These are phyloP conservation scores for Pseudorhombus dupliciocellatus DNA, from an alignment of 2,113 vertebrate genomes.

Conservation along the genomic window DNA sequence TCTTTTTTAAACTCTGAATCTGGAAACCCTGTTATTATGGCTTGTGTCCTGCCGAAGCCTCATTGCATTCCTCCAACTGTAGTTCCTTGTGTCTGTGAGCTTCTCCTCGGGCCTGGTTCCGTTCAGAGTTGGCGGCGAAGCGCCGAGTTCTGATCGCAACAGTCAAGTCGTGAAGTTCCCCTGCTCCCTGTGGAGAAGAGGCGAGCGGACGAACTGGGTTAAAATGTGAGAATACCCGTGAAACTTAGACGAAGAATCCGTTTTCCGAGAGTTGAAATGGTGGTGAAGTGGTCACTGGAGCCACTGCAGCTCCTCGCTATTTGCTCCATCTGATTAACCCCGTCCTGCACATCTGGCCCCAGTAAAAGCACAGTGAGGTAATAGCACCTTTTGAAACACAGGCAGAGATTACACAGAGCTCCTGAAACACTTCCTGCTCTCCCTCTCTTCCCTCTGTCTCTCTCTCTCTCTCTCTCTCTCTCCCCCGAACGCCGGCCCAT, in stretches of 20 bases:
- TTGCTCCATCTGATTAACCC: conserved; percentile 70
- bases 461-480: conserved; percentile 64
- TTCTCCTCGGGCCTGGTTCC: conserved; percentile 39
- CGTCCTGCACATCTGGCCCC: conserved; percentile 81
- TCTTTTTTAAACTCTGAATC: conserved; percentile 88
- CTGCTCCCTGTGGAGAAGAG: conserved; percentile 10
- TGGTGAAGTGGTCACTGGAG: conserved; percentile 52
- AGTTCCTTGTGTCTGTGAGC: conserved; percentile 67
- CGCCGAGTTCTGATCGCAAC: conserved; percentile 14
- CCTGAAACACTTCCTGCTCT: conserved; percentile 71
- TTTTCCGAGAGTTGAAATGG: conserved; percentile 32
- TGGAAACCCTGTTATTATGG: conserved; percentile 81
- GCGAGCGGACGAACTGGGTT: not conserved
- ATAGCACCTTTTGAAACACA: conserved; percentile 73
- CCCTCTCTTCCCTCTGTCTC: conserved; percentile 56
- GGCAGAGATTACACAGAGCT: conserved; percentile 71
- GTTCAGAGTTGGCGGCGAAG: conserved; percentile 35
- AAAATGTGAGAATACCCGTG: not conserved
- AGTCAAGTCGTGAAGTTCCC: conserved; percentile 11
- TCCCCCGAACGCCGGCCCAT: conserved; percentile 65
- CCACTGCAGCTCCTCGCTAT: conserved; percentile 54
- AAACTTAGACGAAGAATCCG: not conserved
- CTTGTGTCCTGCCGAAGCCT: conserved; percentile 75
- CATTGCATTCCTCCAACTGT: conserved; percentile 70
- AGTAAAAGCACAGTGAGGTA: conserved; percentile 74